Percentiles rank a stretch among this genome's conserved stretches.
These are phyloP conservation scores for Trichogramma evanescens DNA, from an alignment of 2,888 invertebrate species.

Conservation along the genomic window DNA sequence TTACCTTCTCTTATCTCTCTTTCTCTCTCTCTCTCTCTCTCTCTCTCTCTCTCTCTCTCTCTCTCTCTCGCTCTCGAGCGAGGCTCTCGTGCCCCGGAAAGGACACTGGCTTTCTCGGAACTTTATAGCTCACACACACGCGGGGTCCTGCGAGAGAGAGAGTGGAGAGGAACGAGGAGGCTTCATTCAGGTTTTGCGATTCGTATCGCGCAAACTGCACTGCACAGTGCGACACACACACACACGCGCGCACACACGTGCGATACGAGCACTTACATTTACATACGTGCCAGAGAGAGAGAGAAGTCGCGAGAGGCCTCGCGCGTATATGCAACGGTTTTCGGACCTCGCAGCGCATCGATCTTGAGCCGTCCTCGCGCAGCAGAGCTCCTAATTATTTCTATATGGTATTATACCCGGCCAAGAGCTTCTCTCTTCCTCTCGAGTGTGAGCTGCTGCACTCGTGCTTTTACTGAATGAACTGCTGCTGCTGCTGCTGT, in stretches of 20 bases:
- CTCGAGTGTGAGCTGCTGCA: conserved; percentile 5
- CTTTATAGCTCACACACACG: conserved; percentile 24
- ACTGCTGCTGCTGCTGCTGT: conserved; percentile 18
- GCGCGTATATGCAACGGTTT: conserved; percentile 33
- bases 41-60: conserved; percentile 12
- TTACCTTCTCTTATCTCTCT: conserved; percentile 30
- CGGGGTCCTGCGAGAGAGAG: conserved; percentile 10
- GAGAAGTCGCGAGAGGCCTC: too few species aligned
- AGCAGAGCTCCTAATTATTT: conserved; percentile 42
- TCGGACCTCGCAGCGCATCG: conserved; percentile 36
- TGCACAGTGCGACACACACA: too few species aligned
- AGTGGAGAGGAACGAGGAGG: neutral
- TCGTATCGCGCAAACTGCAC: too few species aligned
- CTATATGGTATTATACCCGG: conserved; percentile 29
- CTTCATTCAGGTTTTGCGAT: conserved; percentile 8
- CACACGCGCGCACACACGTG: too few species aligned
- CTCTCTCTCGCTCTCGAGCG: conserved; percentile 8
- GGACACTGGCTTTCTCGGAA: conserved; percentile 31
- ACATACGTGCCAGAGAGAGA: too few species aligned
- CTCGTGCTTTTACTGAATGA: too few species aligned
- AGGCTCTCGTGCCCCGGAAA: conserved; percentile 16
- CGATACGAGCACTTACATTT: too few species aligned
- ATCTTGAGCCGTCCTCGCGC: conserved; percentile 35
- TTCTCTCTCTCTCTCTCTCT: conserved; percentile 6
- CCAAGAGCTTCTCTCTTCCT: conserved; percentile 26